Evolutionary conservation across 2,797 vertebrate species (phyloP), one percentile per base, ranked within the genome.

Genomic region (Anomalospiza imberbis): DNA sequence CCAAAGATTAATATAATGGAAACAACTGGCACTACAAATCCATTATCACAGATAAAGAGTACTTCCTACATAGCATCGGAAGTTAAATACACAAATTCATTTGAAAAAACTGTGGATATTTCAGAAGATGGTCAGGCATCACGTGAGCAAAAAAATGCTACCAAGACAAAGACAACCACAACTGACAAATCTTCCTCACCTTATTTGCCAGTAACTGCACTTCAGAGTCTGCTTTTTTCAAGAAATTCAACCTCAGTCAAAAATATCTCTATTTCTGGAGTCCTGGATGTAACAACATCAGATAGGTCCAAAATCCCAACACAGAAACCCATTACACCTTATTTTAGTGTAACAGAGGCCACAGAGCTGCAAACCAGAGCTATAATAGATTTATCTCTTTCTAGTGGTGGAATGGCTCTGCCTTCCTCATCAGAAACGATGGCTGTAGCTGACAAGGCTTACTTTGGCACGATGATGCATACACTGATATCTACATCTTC

Each of bases 381-480:
- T 76, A 6, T 42, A 89, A 76, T 32, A 66, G 61, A 78, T 79
- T 68, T 91, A 25, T 84, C 88, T 74, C 88, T 53, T 81, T 82
- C 89, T 51, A 85, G 68, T 80, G 62, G 50, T 78, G 87, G 25
- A 88, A 93, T 13, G 4, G 12, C n/a, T 68, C 28, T 93, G 44
- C 74, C 72, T 83, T 88, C 86, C 36, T 71, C 80, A 51, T 76
- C 94, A 77, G 65, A 68, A 67, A 50, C n/a, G 4, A 89, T 84
- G 36, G 71, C 83, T 53, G 57, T n/a, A 73, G 60, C 74, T 75
- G 95, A 96, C 73, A 91, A 95, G 67, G 45, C 91, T 91, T 96
- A 95, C 48, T 96, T 91, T 93, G 96, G 94, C 51, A 94, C 94
- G 6, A 34, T 95, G 95, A 70, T 92, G 32, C 90, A 97, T 44